A percentile compares a stretch with the other conserved stretches of the same genome.
Evolutionary conservation across 2,888 invertebrate species (phyloP).

Genomic region (Gymnocheta viridis): DNA sequence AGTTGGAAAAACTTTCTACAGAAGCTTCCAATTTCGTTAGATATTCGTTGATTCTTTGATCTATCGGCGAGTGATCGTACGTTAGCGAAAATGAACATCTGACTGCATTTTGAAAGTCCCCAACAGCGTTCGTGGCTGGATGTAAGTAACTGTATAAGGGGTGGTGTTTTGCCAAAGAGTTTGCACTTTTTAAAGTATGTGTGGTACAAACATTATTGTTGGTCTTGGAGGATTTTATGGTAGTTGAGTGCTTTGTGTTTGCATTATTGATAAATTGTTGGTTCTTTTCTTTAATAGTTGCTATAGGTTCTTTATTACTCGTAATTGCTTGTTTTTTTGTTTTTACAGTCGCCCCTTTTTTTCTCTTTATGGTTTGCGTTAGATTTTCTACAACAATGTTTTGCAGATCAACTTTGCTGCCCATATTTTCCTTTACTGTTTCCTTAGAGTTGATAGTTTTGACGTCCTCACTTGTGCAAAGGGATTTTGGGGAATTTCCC

Average conservation of each 20-base stretch:
- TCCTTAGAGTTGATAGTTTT: not conserved
- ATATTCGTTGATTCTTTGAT: slow-evolving; percentile 29
- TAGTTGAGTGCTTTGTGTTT: not conserved
- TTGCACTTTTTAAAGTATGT: not conserved
- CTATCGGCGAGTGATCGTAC: slow-evolving; percentile 11
- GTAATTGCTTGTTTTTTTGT: not conserved
- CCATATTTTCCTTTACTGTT: not conserved
- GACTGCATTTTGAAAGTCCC: slow-evolving; percentile 35
- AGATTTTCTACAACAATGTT: not conserved
- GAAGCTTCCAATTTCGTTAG: slow-evolving; percentile 22
- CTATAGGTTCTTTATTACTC: not conserved
- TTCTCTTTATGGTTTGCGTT: not conserved
- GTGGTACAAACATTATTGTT: not conserved
- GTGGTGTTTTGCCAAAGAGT: not conserved
- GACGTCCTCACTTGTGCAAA: not conserved
- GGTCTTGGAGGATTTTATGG: not conserved
- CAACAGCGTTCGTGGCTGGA: not conserved
- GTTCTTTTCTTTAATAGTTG: not conserved
- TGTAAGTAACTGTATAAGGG: not conserved
- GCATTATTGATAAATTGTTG: not conserved
- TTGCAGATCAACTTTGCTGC: not conserved
- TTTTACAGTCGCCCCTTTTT: not conserved
- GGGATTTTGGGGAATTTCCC: not conserved
- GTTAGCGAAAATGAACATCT: not conserved
- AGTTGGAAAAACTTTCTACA: slow-evolving; percentile 24